A percentile compares a stretch with the other conserved stretches of the same genome.
Conservation (phyloP, 2,113 vertebrate genomes). For the Neolamprologus brichardi region DNA sequence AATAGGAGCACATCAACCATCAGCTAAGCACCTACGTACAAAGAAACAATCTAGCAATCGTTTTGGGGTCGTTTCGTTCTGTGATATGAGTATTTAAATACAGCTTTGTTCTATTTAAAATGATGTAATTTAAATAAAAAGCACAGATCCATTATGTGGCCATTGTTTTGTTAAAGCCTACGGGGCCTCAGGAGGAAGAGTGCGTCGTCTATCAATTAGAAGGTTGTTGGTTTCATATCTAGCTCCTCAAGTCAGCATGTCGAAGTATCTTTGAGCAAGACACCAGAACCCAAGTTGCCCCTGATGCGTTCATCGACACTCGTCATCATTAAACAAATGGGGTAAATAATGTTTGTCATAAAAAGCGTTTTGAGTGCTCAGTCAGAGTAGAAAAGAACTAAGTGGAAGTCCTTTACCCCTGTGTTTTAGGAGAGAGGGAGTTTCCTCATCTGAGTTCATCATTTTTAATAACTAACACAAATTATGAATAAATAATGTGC, state of each 20-base stretch:
- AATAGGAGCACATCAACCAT: neutral
- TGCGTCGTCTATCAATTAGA: neutral
- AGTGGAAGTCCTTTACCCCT: neutral
- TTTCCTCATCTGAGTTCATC: neutral
- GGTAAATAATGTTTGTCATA: neutral
- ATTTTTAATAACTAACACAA: neutral
- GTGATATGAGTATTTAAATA: neutral
- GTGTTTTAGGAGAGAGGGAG: neutral
- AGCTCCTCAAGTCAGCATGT: neutral
- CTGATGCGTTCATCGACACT: neutral
- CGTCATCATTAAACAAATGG: neutral
- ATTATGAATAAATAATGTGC: neutral
- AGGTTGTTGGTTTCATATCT: neutral
- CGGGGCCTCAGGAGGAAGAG: neutral
- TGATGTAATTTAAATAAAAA: neutral
- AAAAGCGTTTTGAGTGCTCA: neutral
- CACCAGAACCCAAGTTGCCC: rapidly evolving
- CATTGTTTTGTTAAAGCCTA: neutral
- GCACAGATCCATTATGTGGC: neutral
- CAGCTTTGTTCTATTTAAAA: neutral
- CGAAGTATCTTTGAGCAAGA: neutral
- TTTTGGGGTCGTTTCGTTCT: neutral
- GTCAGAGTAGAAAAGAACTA: neutral
- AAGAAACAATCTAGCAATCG: neutral
- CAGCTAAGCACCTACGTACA: rapidly evolving